Evolutionary conservation across 1,140 invertebrate genomes (phyloP), one percentile per base, ranked within the genome.

Genomic region (Lepidotrigona ventralis): DNA sequence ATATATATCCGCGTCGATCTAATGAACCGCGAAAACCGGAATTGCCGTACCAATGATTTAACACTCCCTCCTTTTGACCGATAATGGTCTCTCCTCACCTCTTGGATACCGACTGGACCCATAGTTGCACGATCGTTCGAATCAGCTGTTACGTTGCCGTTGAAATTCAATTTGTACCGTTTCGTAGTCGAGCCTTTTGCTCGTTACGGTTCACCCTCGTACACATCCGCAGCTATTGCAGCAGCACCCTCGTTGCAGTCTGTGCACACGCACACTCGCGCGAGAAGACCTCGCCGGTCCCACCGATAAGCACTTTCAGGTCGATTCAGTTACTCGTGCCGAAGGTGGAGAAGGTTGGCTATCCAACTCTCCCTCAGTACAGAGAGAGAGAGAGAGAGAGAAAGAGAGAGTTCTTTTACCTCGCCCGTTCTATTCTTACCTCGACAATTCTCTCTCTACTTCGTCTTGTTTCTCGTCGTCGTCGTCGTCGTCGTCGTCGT

Each of bases 101-200:
- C 60, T 26, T 17, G 63, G 63, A 77, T 66, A 77, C 17, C 46
- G 64, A 39, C 70, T 64, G 72, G 58, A 39, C 15, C 21, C 29
- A 29, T 9, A 2, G 79, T 69, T 86, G 53, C 84, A 66, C 76
- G 85, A 89, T 90, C 88, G 81, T 69, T 89, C 71, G 89, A 89
- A 91, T 91, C 90, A 91, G 84, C 89, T 71, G 77, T 74, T 85
- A 88, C 78, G 84, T 86, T 88, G 79, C 81, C 78, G 89, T 78
- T 84, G 86, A 84, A 91, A 91, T 91, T 91, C 85, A 90, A 91
- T 91, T 91, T 89, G 84, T 87, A 86, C 79, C 73, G 77, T 88
- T 89, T 89, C 87, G 85, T 84, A 88, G 75, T 78, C 87, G 84
- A 81, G 82, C 80, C 74, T 83, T n/a, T 88, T 83, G 66, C 86